A percentile compares a stretch with the other conserved stretches of the same genome.
Conservation (phyloP, 2,113 vertebrate species). For the Pholis gunnellus region DNA sequence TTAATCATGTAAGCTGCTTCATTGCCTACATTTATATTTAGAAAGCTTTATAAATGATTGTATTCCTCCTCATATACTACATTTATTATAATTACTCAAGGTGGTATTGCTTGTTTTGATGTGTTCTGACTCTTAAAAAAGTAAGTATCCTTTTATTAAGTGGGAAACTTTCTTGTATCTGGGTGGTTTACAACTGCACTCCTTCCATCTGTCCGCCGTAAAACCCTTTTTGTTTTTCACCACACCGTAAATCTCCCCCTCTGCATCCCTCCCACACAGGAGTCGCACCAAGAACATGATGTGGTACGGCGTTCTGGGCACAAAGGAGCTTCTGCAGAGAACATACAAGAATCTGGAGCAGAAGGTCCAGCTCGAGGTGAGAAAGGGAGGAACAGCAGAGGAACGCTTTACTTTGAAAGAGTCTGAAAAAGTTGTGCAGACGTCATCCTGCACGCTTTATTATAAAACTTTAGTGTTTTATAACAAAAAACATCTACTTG, state of each 20-base stretch:
- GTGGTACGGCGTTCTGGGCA: slow-evolving; percentile 99
- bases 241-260: neutral
- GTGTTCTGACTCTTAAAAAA: neutral
- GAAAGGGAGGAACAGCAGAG: neutral
- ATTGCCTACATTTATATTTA: neutral
- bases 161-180: neutral
- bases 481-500: too few relatives aligned
- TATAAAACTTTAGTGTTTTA: neutral
- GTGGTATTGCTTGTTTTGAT: neutral
- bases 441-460: neutral
- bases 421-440: neutral
- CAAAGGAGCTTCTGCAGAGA: slow-evolving; percentile 95
- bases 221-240: neutral
- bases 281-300: slow-evolving; percentile 99
- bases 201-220: neutral
- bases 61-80: neutral
- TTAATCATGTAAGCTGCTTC: neutral
- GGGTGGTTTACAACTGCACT: neutral
- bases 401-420: neutral
- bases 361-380: slow-evolving; percentile 97
- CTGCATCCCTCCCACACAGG: slow-evolving; percentile 76
- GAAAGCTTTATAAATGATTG: neutral
- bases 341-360: slow-evolving; percentile 99
- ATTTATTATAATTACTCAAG: neutral
- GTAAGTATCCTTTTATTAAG: neutral